A percentile compares a stretch with the other conserved stretches of the same genome.
Evolutionary conservation across 2,797 vertebrate genomes (phyloP).

Genomic region (Oreortyx pictus): DNA sequence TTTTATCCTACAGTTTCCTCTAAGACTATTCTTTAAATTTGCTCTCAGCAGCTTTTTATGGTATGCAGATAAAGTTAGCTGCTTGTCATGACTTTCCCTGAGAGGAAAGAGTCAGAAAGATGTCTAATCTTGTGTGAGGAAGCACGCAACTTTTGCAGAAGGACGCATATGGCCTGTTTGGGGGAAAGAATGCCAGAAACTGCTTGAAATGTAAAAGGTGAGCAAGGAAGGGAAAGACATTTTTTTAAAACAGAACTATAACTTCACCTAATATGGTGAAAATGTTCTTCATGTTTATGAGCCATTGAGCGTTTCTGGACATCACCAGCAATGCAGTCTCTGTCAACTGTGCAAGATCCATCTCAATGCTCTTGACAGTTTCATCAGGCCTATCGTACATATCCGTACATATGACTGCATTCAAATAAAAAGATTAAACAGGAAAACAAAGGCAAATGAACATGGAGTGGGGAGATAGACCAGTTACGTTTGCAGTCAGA

Average conservation of each 20-base stretch:
- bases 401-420: background rate
- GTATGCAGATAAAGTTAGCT: constrained; percentile 16
- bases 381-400: background rate
- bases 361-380: background rate
- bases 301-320: background rate
- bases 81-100: background rate
- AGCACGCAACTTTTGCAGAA: background rate
- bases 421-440: background rate
- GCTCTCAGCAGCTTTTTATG: background rate
- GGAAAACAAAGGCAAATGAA: background rate
- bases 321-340: background rate
- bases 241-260: background rate
- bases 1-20: constrained; percentile 15
- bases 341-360: background rate
- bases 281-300: background rate
- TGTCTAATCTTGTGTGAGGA: background rate
- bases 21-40: constrained; percentile 21
- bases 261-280: background rate
- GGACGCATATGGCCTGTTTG: background rate
- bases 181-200: background rate
- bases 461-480: rapidly evolving
- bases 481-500: background rate
- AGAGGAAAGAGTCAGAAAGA: background rate
- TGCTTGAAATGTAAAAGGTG: background rate
- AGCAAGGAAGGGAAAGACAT: background rate